These are phyloP conservation scores for Psittacula echo DNA, from an alignment of 2,797 vertebrate genomes.

Conservation along the genomic window DNA sequence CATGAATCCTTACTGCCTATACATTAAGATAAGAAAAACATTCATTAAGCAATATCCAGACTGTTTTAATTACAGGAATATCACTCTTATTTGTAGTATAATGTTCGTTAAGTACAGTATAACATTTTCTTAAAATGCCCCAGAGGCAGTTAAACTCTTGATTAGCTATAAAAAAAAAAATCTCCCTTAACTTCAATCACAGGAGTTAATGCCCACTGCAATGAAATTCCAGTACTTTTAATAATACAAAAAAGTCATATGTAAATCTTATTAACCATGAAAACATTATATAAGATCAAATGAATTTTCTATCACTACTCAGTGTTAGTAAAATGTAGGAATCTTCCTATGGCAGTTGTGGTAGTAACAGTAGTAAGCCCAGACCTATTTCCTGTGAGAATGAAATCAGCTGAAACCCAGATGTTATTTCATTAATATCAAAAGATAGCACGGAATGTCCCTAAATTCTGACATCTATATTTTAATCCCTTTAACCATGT, in stretches of 20 bases:
- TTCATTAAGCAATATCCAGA: constrained; percentile 77
- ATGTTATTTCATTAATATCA: constrained; percentile 5
- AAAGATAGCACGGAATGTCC: neutral
- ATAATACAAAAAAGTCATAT: constrained; percentile 60
- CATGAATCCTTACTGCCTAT: constrained; percentile 69
- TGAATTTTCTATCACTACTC: constrained; percentile 31
- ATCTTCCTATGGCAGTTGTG: neutral
- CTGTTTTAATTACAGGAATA: constrained; percentile 79
- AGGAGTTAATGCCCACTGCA: constrained; percentile 66
- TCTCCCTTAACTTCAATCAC: constrained; percentile 73
- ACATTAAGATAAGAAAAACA: constrained; percentile 70
- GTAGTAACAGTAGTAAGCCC: constrained; percentile 13
- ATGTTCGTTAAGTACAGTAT: constrained; percentile 72
- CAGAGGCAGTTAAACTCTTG: constrained; percentile 78
- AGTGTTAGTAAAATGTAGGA: neutral
- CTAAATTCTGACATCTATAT: neutral
- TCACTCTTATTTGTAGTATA: constrained; percentile 75
- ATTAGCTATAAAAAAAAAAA: constrained; percentile 75
- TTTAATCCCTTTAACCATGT: neutral
- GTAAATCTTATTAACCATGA: constrained; percentile 60
- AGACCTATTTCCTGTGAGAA: neutral
- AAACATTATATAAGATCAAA: constrained; percentile 58
- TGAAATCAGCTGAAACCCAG: neutral
- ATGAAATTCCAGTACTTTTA: constrained; percentile 63
- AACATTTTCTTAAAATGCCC: constrained; percentile 80